Percentiles rank a stretch among this genome's conserved stretches.
Conservation (phyloP, 2,113 vertebrate species). For the Dipodomys ordii region DNA sequence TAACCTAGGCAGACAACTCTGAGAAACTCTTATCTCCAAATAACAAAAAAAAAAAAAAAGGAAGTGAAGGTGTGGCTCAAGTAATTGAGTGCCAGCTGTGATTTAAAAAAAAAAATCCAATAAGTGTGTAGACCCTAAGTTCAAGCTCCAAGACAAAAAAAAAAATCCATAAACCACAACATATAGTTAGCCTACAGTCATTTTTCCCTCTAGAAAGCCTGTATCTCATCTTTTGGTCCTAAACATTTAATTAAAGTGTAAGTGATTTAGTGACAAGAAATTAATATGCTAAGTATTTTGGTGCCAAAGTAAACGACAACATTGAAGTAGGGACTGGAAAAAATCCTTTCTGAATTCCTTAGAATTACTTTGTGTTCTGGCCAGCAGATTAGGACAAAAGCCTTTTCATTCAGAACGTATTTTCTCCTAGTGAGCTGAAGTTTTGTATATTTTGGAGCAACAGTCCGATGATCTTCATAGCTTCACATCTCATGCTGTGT, state of each 20-base stretch:
- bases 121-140: too few species aligned
- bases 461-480: slow-evolving; percentile 61
- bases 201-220: background rate
- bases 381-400: slow-evolving; percentile 79
- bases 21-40: too few species aligned
- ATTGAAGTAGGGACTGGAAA: slow-evolving; percentile 34
- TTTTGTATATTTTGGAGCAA: slow-evolving; percentile 69
- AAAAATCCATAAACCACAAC: background rate
- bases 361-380: slow-evolving; percentile 80
- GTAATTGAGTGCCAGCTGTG: too few species aligned
- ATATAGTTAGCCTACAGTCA: background rate
- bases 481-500: slow-evolving; percentile 67
- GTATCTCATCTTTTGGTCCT: slow-evolving; percentile 6
- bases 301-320: background rate
- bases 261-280: slow-evolving; percentile 52
- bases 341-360: slow-evolving; percentile 78
- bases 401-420: slow-evolving; percentile 68
- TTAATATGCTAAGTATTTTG: background rate
- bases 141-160: too few species aligned
- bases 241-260: slow-evolving; percentile 32
- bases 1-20: too few species aligned
- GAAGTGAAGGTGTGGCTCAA: too few species aligned
- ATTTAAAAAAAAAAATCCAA: too few species aligned
- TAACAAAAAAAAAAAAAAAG: too few species aligned
- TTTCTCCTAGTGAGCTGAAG: slow-evolving; percentile 78